Evolutionary conservation across 2,113 vertebrate species (phyloP).

Genomic region (Elephas maximus): DNA sequence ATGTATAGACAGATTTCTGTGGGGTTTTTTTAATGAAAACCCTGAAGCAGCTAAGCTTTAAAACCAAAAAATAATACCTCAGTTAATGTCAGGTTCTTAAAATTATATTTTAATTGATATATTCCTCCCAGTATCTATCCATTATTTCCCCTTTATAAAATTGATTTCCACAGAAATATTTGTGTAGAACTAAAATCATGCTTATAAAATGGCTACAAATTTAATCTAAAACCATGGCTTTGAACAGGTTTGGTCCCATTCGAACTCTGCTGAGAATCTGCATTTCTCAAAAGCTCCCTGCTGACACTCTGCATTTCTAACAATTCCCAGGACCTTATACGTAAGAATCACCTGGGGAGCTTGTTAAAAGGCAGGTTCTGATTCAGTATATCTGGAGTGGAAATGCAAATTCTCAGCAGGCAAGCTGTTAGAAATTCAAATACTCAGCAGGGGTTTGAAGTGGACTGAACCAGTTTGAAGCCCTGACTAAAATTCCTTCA

Average conservation of each 20-base stretch:
- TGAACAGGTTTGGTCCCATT: too few species aligned
- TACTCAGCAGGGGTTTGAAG: too few species aligned
- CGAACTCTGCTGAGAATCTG: too few species aligned
- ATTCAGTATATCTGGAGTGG: too few species aligned
- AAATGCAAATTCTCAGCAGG: too few species aligned
- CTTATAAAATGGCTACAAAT: constrained; percentile 58
- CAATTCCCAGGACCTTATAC: too few species aligned
- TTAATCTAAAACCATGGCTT: background rate
- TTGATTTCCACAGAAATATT: constrained; percentile 60
- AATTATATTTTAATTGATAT: constrained; percentile 67
- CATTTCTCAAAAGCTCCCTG: too few species aligned
- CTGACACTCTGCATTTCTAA: too few species aligned
- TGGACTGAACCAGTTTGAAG: too few species aligned
- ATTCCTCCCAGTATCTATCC: background rate
- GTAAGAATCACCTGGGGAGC: too few species aligned
- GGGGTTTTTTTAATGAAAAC: constrained; percentile 7
- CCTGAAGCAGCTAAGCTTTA: constrained; percentile 4
- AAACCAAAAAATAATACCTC: constrained; percentile 66
- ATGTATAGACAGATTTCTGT: constrained; percentile 8
- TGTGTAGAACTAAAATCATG: constrained; percentile 63
- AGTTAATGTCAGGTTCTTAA: constrained; percentile 42
- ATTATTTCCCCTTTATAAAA: constrained; percentile 65
- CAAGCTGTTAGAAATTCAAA: too few species aligned
- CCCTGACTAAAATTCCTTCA: constrained; percentile 19
- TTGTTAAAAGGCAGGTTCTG: too few species aligned